A percentile compares a stretch with the other conserved stretches of the same genome.
Conservation (phyloP, 1,140 invertebrate genomes). For the Bombus pyrosoma region DNA sequence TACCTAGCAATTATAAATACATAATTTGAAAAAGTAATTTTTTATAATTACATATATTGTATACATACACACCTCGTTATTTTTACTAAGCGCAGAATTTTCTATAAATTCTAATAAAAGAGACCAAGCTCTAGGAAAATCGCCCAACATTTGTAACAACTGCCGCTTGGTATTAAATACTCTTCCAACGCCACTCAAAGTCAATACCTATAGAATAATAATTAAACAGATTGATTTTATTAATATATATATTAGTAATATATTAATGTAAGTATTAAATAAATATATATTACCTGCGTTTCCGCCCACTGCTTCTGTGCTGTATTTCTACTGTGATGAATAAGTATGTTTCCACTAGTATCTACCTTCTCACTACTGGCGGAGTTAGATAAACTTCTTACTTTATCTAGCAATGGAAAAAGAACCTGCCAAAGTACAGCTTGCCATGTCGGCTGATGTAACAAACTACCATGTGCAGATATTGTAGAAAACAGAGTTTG, state of each 20-base stretch:
- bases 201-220: conserved; percentile 84
- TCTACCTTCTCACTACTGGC: conserved; percentile 97
- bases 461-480: conserved; percentile 94
- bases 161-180: conserved; percentile 96
- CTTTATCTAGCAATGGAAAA: conserved; percentile 97
- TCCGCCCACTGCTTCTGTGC: conserved; percentile 99
- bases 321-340: conserved; percentile 99
- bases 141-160: conserved; percentile 91
- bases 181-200: conserved; percentile 88
- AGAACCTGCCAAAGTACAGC: conserved; percentile 95
- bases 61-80: conserved; percentile 91
- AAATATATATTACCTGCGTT: conserved; percentile 87
- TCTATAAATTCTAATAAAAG: conserved; percentile 96
- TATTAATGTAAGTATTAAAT: neutral
- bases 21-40: neutral
- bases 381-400: conserved; percentile 92
- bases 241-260: neutral
- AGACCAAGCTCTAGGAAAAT: conserved; percentile 96
- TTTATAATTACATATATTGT: conserved; percentile 1
- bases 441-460: conserved; percentile 95
- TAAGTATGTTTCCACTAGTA: conserved; percentile 95
- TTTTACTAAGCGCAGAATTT: conserved; percentile 94
- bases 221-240: conserved; percentile 78
- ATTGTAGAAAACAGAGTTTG: conserved; percentile 99
- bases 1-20: conserved; percentile 81